Conservation (phyloP, 2,113 vertebrate species). For the Megalops atlanticus region DNA sequence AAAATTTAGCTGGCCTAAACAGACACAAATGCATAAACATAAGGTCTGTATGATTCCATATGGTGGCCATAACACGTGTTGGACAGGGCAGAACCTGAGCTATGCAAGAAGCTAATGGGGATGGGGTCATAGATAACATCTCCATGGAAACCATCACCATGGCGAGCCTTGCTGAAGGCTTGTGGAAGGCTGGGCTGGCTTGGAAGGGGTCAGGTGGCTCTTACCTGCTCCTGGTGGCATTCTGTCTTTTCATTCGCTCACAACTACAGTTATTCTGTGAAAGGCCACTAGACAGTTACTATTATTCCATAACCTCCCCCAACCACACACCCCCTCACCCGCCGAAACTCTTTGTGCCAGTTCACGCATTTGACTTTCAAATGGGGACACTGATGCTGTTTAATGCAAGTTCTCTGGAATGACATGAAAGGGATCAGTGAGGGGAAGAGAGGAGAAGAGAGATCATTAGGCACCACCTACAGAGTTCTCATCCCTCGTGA, state of each 20-base stretch:
- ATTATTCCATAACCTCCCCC: conserved; percentile 11
- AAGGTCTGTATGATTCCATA: too few relatives aligned
- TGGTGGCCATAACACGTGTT: too few relatives aligned
- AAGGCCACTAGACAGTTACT: conserved; percentile 16
- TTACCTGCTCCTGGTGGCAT: too few relatives aligned
- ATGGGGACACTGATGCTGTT: conserved; percentile 4
- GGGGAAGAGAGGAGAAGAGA: not conserved
- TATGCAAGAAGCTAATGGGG: too few relatives aligned
- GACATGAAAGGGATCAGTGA: not conserved
- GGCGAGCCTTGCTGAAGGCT: too few relatives aligned
- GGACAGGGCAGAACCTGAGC: too few relatives aligned
- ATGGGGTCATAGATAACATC: too few relatives aligned
- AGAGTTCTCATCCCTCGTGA: not conserved
- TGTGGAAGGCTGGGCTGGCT: too few relatives aligned
- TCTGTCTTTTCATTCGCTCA: conserved; percentile 7
- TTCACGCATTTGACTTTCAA: conserved; percentile 6
- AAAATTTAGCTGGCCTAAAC: not conserved
- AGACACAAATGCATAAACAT: not conserved
- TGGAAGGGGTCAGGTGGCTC: too few relatives aligned
- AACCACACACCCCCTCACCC: not conserved
- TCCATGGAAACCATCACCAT: too few relatives aligned
- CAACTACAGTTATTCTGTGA: conserved; percentile 21
- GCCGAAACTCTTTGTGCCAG: not conserved
- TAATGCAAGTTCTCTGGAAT: not conserved
- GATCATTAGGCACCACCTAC: not conserved